These are phyloP conservation scores for Taxidea taxus DNA, from an alignment of 2,113 vertebrate species.

Conservation along the genomic window DNA sequence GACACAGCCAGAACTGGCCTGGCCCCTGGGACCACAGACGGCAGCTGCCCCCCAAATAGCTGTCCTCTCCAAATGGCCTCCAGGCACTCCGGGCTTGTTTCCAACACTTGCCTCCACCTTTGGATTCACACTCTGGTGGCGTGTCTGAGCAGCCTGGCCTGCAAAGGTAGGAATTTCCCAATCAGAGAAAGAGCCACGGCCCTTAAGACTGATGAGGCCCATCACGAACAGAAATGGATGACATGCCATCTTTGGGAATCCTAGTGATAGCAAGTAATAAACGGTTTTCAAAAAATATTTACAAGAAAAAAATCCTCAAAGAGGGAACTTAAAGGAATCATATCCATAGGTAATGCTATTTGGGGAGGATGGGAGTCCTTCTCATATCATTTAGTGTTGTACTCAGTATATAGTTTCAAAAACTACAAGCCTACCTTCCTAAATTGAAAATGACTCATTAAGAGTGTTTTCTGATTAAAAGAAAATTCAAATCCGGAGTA, in stretches of 20 bases:
- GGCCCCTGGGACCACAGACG: neutral
- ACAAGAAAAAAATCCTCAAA: neutral
- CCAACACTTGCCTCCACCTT: neutral
- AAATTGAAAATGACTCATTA: slow-evolving; percentile 30
- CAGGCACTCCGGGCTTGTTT: neutral
- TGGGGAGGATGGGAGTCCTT: neutral
- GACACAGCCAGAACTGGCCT: neutral
- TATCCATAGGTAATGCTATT: neutral
- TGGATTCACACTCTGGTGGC: neutral
- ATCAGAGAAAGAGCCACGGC: neutral
- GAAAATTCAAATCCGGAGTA: slow-evolving; percentile 53
- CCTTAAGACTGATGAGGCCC: neutral
- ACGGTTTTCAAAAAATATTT: neutral
- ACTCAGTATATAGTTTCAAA: slow-evolving; percentile 16
- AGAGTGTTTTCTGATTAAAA: slow-evolving; percentile 15
- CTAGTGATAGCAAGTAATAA: neutral
- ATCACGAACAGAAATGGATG: neutral
- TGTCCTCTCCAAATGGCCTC: neutral
- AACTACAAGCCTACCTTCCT: slow-evolving; percentile 17
- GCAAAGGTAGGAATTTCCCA: neutral
- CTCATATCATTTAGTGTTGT: neutral
- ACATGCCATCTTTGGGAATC: neutral
- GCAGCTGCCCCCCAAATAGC: too few relatives aligned
- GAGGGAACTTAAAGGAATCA: neutral
- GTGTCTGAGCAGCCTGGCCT: neutral